Evolutionary conservation across 2,797 vertebrate genomes (phyloP), one percentile per base, ranked within the genome.

Genomic region (Euphonia xanthogaster): DNA sequence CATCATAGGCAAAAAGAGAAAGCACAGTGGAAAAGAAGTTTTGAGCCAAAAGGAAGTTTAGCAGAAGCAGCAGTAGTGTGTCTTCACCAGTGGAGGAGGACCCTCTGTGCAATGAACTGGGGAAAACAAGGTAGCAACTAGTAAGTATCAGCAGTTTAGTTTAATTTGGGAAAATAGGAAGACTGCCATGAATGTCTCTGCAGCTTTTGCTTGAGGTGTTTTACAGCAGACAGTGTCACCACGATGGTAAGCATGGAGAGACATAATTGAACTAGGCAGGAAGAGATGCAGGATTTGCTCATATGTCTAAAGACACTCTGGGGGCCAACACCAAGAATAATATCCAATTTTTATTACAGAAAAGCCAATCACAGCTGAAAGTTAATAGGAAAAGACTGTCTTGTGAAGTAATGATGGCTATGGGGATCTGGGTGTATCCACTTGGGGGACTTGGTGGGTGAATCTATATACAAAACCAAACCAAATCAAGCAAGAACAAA

Each of bases 201-300:
- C 13, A 73, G 27, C 10, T 82, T 85, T 82, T 50, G 5, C 24
- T 18, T 57, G 35, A 45, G 23, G 4, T 78, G 8, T 66, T 76
- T 89, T 51, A 50, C 68, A 77, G 28, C 16, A 66, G 27, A 42
- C 11, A n/a, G 16, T 44, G 22, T 60, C 1, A 0, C 4, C 0
- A 0, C 35, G 19, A 33, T 14, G 20, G 13, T 21, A 67, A 65
- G 12, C 12, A 17, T 28, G 33, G 31, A 66, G 25, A 60, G 10
- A 18, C 3, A 6, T n/a, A 66, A 83, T 14, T 3, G 1, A 80
- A 66, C 4, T 9, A 50, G 30, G 17, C 47, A 86, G 47, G 63
- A 79, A 76, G 39, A 62, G 20, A 31, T 35, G 8, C 4, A 51
- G n/a, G 30, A 50, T 62, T 77, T 51, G 3, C 18, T 78, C 3